Conservation (phyloP, 2,888 invertebrate genomes). For the Agrochola litura region DNA sequence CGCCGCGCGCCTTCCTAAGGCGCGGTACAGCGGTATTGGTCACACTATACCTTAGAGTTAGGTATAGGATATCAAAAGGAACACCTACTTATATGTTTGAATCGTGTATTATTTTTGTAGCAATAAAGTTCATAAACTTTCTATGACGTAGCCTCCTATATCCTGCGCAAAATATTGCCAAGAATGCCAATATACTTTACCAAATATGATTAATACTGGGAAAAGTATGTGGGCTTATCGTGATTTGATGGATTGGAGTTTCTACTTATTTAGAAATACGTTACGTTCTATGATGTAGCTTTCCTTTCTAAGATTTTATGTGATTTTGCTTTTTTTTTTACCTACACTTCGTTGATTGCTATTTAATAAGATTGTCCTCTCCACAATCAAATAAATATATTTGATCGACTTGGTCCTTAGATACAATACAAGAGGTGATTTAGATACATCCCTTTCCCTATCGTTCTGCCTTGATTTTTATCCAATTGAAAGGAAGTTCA, state of each 20-base stretch:
- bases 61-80: no score
- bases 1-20: no score
- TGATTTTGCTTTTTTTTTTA: no score
- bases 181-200: slow-evolving; percentile 33
- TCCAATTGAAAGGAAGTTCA: not conserved
- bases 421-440: not conserved
- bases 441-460: not conserved
- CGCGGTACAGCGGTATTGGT: no score
- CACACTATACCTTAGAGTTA: no score
- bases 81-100: not conserved
- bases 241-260: slow-evolving; percentile 48
- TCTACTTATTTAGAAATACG: slow-evolving; percentile 1
- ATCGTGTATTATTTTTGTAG: not conserved
- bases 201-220: slow-evolving; percentile 50
- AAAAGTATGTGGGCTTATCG: slow-evolving; percentile 32
- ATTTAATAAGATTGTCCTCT: not conserved
- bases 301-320: not conserved
- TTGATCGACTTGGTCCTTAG: not conserved
- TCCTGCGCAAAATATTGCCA: slow-evolving; percentile 3
- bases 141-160: not conserved
- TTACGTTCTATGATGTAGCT: not conserved
- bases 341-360: not conserved
- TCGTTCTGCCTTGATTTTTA: not conserved
- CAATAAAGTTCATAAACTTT: not conserved
- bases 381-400: not conserved